Base-by-base conservation (phyloP, 2,888 invertebrate species). In the Stomorhina lunata region DNA sequence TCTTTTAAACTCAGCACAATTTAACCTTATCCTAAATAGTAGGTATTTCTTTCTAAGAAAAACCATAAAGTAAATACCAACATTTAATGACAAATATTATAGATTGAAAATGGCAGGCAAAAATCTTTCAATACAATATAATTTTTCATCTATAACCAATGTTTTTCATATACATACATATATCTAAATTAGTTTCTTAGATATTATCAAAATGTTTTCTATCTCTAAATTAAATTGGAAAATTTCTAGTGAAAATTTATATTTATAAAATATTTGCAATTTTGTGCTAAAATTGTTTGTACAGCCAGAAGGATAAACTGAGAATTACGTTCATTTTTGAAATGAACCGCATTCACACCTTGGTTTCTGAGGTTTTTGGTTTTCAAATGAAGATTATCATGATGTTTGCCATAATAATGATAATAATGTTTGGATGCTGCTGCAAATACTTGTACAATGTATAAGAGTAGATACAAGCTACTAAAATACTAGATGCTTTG, bases 341-440 rank as follows among this genome's bases (percentile, higher is more conserved):
- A 22, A 48, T 55, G 40, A 20, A 55, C 78, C 78, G 34, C 55
- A 68, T 69, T 75, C 48, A 81, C 81, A 81, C 72, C 48, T 78
- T 78, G 68, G 78, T 69, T 50, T 65, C 20, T 75, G 73, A 15
- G 81, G 81, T 81, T 81, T 78, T 34, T 78, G 71, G 63, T 57
- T 63, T n/a, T 65, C 4, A 40, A 40, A 48, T 78, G 48, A 48
- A 48, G 37, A 50, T 63, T 20, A 53, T 63, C 17, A 15, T 63
- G 27, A 10, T 76, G 48, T 48, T 63, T 4, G 17, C 12, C 40
- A 29, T 53, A 29, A 43, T 15, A 53, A 27, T 27, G 10, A 27
- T 63, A 68, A 40, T 7, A 40, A 37, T n/a, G 53, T 32, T 57
- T 20, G 15, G 15, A 45, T 43, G n/a, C 10, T 45, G n/a, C n/a